Evolutionary conservation across 2,113 vertebrate genomes (phyloP), one percentile per base, ranked within the genome.

Genomic region (Leucosticte australis): DNA sequence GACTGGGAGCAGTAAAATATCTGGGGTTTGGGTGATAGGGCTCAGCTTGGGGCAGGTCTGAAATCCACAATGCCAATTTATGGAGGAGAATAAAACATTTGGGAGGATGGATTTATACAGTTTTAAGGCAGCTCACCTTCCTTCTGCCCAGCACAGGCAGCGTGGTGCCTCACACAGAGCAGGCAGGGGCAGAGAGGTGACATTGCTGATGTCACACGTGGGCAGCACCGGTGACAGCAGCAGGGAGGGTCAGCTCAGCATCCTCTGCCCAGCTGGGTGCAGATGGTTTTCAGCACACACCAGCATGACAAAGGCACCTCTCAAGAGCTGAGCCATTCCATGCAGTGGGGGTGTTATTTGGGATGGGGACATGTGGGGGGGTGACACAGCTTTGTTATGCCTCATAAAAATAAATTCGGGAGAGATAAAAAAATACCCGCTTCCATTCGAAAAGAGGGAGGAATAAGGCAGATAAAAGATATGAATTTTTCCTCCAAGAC

Each of bases 401-500:
- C 37, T 81, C 26, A 1, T 77, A 77, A 89, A 93, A 91, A 91
- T 59, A 79, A 76, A 89, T 78, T 46, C 27, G 42, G 41, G 75
- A 80, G 71, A 80, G 69, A 91, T 37, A 50, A 95, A 88, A 79
- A 49, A 70, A n/a, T n/a, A 0, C 6, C 1, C 65, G 31, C 73
- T 92, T 77, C 28, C 42, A 53, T 80, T 90, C 88, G 47, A 88
- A 93, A 95, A 94, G 85, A 92, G 78, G 57, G 79, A 94, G 74
- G 83, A 95, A 92, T 57, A 83, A 90, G 37, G 65, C 49, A 93
- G 95, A 95, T 94, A 91, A 90, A 97, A 96, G 83, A 93, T 91
- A 95, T 1, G 87, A 96, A 63, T 96, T 97, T 97, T 96, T 60
- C 76, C 95, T 97, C 67, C 81, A 91, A 96, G 96, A 95, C 92